Evolutionary conservation across 2,113 vertebrate species (phyloP), one percentile per base, ranked within the genome.

Genomic region (Notothenia rossii): DNA sequence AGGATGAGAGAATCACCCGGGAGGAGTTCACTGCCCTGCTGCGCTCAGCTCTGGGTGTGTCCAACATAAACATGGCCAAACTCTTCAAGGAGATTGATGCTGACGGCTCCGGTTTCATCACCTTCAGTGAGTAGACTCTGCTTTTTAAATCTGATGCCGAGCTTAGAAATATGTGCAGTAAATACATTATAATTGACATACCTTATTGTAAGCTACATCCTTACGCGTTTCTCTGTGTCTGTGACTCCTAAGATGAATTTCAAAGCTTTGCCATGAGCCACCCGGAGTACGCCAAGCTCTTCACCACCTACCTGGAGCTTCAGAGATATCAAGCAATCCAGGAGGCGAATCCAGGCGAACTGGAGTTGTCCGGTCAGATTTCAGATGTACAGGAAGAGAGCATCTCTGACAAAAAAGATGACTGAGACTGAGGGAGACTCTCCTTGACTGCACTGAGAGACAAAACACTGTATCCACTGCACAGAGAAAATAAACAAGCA

Each of bases 271-370:
- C 97, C 51, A 77, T 94, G 18, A 96, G 89, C 53, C 98, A 98
- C 84, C 98, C 98, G 1, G 96, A 97, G 86, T 99, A 99, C 25
- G 97, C 97, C 72, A 97, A 97, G 80, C 93, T 99, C 65, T 99
- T 99, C 86, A 98, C 97, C 59, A 98, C 97, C 0, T 99, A 99
- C 90, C 88, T 99, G 58, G 98, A 99, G 49, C 96, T 99, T 1
- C 98, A 99, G 93, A 93, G 97, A 0, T 95, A 96, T 90, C 96
- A 98, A 56, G 92, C 96, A 2, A 85, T 96, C 17, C 95, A 96
- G 49, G 94, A 93, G 33, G 90, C 83, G 0, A 75, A 3, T 3
- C 83, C 93, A 5, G 63, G 86, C 10, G 89, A 93, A 45, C 69
- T 58, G 64, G 80, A 10, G 0, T 45, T 58, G 6, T 46, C 78